Conservation (phyloP, 2,797 vertebrate genomes). For the Lepilemur septentrionalis region DNA sequence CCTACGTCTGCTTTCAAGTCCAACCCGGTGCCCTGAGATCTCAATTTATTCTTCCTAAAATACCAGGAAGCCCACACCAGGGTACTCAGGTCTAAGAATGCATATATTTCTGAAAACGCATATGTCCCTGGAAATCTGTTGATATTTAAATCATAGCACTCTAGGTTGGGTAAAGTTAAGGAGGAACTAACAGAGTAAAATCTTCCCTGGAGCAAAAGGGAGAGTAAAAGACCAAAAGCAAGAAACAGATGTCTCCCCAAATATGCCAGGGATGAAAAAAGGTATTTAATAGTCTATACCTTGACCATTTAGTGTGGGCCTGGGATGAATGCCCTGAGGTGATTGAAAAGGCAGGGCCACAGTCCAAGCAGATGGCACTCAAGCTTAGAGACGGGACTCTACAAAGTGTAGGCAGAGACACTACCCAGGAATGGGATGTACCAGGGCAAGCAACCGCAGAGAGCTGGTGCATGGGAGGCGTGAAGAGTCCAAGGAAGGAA, state of each 20-base stretch:
- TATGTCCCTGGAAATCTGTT: neutral
- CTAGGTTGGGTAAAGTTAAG: slow-evolving; percentile 2
- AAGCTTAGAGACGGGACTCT: neutral
- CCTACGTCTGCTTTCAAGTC: neutral
- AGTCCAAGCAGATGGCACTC: neutral
- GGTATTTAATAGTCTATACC: neutral
- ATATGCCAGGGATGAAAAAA: neutral
- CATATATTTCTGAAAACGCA: neutral
- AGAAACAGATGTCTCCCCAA: neutral
- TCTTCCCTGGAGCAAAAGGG: neutral
- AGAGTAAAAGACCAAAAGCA: neutral
- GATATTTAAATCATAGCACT: slow-evolving; percentile 13
- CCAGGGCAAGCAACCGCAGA: neutral
- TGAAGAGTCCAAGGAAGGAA: neutral
- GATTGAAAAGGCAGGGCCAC: neutral
- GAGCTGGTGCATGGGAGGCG: neutral
- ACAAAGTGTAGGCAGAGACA: neutral
- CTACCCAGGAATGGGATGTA: neutral
- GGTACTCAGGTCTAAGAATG: neutral
- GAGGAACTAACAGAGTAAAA: neutral
- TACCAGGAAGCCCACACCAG: neutral
- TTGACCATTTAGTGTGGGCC: neutral
- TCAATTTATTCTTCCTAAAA: neutral
- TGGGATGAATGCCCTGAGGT: neutral
- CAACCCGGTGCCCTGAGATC: neutral